phyloP scores from a whole-genome alignment of 2,888 invertebrate genomes.

The Eupeodes latifasciatus region DNA sequence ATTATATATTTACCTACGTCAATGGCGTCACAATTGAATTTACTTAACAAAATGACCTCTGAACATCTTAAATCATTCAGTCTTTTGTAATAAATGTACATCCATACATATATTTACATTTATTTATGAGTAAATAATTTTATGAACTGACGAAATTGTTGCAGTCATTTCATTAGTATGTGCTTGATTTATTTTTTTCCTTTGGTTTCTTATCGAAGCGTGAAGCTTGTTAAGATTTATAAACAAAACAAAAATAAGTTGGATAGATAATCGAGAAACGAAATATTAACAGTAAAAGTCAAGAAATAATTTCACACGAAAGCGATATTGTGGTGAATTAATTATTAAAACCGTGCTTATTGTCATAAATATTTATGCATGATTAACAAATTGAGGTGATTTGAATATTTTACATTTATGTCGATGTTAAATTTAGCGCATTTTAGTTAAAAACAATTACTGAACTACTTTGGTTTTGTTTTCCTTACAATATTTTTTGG shows the following conservation, averaged over 20 bases:
- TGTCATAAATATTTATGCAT: no score
- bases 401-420: no score
- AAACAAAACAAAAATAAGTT: background rate
- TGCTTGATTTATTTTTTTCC: constrained; percentile 21
- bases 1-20: background rate
- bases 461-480: no score
- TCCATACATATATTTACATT: background rate
- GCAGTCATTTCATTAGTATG: constrained; percentile 7
- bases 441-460: no score
- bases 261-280: background rate
- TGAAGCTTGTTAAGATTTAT: background rate
- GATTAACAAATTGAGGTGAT: no score
- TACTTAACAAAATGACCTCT: background rate
- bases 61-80: background rate
- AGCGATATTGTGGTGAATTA: no score
- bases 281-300: background rate
- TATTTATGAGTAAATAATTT: constrained; percentile 12
- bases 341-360: no score
- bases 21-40: background rate
- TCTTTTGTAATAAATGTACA: background rate
- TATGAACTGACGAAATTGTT: constrained; percentile 12
- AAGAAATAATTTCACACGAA: background rate
- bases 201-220: constrained; percentile 43
- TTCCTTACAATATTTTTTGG: no score
- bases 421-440: no score